These are phyloP conservation scores for Sorex fumeus DNA, from an alignment of 2,113 vertebrate genomes.

Conservation along the genomic window DNA sequence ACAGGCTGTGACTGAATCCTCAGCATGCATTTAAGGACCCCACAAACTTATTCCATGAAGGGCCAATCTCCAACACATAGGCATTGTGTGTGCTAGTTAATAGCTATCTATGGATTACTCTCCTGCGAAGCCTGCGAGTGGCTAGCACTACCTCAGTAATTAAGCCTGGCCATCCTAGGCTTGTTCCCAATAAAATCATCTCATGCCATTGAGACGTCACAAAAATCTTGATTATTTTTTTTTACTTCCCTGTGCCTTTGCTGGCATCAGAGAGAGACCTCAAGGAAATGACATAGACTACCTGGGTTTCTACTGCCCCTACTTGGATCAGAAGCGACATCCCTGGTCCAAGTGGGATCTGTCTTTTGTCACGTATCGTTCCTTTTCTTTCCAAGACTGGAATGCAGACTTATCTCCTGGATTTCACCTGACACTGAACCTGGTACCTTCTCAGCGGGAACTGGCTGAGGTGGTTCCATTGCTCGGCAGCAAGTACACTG, in stretches of 20 bases:
- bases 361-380: background rate
- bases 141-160: background rate
- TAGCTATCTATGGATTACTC: too few relatives aligned
- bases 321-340: background rate
- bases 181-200: background rate
- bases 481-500: slow-evolving; percentile 34
- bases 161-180: background rate
- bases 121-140: too few relatives aligned
- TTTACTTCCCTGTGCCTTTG: background rate
- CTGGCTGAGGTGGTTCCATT: slow-evolving; percentile 46
- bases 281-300: background rate
- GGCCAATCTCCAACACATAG: background rate
- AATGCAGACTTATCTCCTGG: background rate
- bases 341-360: background rate
- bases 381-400: background rate
- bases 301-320: background rate
- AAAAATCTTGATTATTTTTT: background rate
- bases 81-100: too few relatives aligned
- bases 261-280: background rate
- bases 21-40: background rate
- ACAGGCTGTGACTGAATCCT: background rate
- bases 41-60: background rate
- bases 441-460: slow-evolving; percentile 29
- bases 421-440: slow-evolving; percentile 29
- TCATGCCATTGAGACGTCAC: background rate